These are phyloP conservation scores for Eristalis intricaria DNA, from an alignment of 2,888 invertebrate genomes.

Conservation along the genomic window DNA sequence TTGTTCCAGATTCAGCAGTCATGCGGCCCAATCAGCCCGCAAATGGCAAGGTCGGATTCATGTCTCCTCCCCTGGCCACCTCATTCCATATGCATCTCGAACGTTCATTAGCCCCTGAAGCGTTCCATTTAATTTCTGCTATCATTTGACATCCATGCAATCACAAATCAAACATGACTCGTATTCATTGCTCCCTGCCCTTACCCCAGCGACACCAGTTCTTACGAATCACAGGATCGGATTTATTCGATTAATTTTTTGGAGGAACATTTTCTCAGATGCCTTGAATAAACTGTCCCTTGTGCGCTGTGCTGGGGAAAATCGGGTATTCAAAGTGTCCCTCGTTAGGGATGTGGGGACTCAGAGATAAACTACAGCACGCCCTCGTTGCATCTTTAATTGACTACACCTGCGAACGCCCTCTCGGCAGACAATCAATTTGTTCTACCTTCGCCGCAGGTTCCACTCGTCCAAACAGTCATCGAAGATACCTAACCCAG, in stretches of 20 bases:
- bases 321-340: neutral
- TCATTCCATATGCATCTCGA: neutral
- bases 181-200: too few species aligned
- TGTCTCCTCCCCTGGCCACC: neutral
- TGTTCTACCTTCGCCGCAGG: conserved; percentile 1
- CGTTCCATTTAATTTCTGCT: neutral
- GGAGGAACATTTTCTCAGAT: neutral
- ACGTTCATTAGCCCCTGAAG: neutral
- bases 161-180: neutral
- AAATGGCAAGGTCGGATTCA: neutral
- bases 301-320: neutral
- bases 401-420: conserved; percentile 2
- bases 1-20: neutral
- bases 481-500: conserved; percentile 57
- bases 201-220: neutral
- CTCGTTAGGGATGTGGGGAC: neutral
- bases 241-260: neutral
- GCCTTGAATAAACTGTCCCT: too few species aligned
- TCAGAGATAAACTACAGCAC: neutral
- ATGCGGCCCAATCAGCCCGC: neutral
- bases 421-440: neutral
- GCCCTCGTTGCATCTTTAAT: conserved; percentile 17
- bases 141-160: neutral
- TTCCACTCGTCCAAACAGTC: conserved; percentile 7
- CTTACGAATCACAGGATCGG: neutral